These are phyloP conservation scores for Leucophenga montana DNA, from an alignment of 2,888 invertebrate genomes.

Conservation along the genomic window DNA sequence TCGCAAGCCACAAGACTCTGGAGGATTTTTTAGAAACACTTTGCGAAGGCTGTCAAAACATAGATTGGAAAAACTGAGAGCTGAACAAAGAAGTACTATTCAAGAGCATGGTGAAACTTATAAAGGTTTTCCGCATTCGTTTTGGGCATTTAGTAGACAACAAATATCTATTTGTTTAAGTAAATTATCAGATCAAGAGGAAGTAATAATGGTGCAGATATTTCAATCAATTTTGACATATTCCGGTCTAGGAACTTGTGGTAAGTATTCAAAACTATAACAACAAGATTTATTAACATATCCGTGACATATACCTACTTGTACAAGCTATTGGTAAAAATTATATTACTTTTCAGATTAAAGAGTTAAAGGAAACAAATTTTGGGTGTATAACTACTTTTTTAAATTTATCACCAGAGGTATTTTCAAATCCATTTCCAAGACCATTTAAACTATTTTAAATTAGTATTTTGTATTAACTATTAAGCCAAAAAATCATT, in stretches of 20 bases:
- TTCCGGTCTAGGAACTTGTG: conserved; percentile 85
- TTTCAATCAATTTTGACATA: conserved; percentile 92
- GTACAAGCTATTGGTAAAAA: too few species aligned
- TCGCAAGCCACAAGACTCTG: conserved; percentile 87
- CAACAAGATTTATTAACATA: background rate
- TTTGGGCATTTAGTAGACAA: conserved; percentile 92
- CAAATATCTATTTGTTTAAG: conserved; percentile 87
- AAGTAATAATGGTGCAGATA: conserved; percentile 89
- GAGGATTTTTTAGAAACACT: conserved; percentile 91
- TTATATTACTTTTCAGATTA: too few species aligned
- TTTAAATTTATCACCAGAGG: too few species aligned
- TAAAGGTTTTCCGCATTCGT: conserved; percentile 88
- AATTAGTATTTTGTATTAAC: too few species aligned
- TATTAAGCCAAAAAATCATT: too few species aligned
- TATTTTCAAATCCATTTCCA: too few species aligned
- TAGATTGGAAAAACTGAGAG: conserved; percentile 83
- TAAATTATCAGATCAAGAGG: conserved; percentile 88
- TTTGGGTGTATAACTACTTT: too few species aligned
- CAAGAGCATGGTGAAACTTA: conserved; percentile 86
- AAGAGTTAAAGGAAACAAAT: too few species aligned
- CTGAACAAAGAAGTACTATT: conserved; percentile 78
- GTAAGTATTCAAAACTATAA: conserved; percentile 46
- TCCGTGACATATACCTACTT: background rate
- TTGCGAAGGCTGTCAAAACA: conserved; percentile 89
- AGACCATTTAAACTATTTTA: too few species aligned